Percentiles rank a stretch among this genome's conserved stretches.
Evolutionary conservation across 2,113 vertebrate genomes (phyloP).

Genomic region (Phrynocephalus versicolor): DNA sequence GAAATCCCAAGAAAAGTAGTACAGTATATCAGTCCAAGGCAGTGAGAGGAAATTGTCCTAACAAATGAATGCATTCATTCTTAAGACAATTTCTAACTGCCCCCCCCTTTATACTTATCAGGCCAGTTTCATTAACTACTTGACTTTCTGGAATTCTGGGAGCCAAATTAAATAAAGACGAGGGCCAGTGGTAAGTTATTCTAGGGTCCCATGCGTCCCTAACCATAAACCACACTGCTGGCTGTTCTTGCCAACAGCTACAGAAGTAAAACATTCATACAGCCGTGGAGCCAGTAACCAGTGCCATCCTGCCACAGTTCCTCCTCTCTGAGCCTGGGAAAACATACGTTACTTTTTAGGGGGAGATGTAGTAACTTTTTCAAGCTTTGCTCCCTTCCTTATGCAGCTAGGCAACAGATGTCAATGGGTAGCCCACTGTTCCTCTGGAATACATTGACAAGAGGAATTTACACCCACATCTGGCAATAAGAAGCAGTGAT

Average conservation of each 20-base stretch:
- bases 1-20: background rate
- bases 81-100: background rate
- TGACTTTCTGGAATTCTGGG: background rate
- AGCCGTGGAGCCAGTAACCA: no score
- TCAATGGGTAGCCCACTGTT: no score
- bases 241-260: background rate
- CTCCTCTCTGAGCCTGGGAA: background rate
- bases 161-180: background rate
- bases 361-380: no score
- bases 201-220: background rate
- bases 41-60: background rate
- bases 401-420: no score
- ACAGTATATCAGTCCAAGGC: no score
- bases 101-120: background rate
- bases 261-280: background rate
- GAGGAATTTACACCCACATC: no score
- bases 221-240: background rate
- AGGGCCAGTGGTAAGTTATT: background rate
- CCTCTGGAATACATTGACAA: no score
- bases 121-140: background rate
- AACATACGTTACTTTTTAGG: no score
- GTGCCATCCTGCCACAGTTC: no score
- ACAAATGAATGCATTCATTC: constrained; percentile 2
- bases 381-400: no score
- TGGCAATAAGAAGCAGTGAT: no score